Base-by-base conservation (phyloP, 2,113 vertebrate species). In the Neolamprologus tretocephalus region DNA sequence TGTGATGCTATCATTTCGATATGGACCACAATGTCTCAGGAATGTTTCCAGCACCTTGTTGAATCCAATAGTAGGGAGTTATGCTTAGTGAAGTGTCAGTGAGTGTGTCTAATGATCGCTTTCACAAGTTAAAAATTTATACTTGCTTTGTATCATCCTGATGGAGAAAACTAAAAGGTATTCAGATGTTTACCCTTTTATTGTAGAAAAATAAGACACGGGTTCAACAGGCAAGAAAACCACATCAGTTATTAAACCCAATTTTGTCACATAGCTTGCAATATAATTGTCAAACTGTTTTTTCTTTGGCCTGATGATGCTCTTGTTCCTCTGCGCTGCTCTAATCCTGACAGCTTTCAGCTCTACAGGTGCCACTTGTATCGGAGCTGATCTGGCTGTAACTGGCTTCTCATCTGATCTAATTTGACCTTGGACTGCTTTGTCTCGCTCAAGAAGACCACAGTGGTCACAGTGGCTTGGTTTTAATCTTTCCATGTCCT, bases 401-500 rank as follows among this genome's bases (percentile, higher is more conserved):
- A 51, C 49, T 57, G 71, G 28, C 84, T 71, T 68, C 83, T 78
- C 85, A 51, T 91, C 89, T 86, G 55, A 91, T 89, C 85, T 66
- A 8, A 53, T 87, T 28, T 54, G 79, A 93, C 89, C 86, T 88
- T 87, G 85, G 81, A 79, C 68, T 57, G n/a, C 9, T 81, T 71
- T 85, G 53, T 89, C 85, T 90, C 17, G 31, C 54, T 87, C 71
- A 23, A 21, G 12, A 83, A 79, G 85, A 75, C 47, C 54, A 57
- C 33, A 58, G 11, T 58, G 40, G 86, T 82, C 82, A 82, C 80
- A 83, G 82, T 33, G n/a, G 79, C 86, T 79, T 37, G 40, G 61
- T 84, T 89, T 89, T 84, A 86, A 92, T 91, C 93, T 87, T 35
- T 42, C 54, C 47, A 35, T 51, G 88, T 91, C 86, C 40, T 37